Evolutionary conservation across 1,140 invertebrate species (phyloP).

Genomic region (Ostrea edulis): DNA sequence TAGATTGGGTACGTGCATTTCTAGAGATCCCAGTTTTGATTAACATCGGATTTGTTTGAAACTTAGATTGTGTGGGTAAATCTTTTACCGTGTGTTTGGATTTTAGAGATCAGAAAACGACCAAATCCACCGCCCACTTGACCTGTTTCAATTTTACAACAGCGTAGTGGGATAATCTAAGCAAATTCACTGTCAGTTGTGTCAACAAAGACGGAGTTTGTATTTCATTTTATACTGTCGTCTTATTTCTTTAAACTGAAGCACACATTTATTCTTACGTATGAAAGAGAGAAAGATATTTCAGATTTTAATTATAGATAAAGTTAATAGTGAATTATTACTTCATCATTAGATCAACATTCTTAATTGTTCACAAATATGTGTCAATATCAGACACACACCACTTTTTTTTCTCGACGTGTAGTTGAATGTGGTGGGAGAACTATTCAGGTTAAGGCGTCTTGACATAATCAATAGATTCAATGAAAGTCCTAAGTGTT

Average conservation of each 20-base stretch:
- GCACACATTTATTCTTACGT: too few species aligned
- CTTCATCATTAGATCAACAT: too few species aligned
- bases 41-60: too few species aligned
- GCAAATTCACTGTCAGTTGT: not conserved
- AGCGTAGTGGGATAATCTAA: not conserved
- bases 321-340: too few species aligned
- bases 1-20: too few species aligned
- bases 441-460: not conserved
- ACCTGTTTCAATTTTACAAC: not conserved
- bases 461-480: not conserved
- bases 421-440: not conserved
- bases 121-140: not conserved
- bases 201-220: not conserved
- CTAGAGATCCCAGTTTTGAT: too few species aligned
- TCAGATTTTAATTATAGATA: too few species aligned
- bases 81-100: not conserved
- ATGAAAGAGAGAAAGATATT: too few species aligned
- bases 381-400: too few species aligned
- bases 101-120: conserved; percentile 13
- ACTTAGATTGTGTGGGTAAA: not conserved
- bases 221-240: not conserved
- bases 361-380: too few species aligned
- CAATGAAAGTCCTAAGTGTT: not conserved
- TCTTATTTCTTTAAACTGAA: not conserved
- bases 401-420: too few species aligned